These are phyloP conservation scores for Drosophila melanica DNA, from an alignment of 1,140 invertebrate species.

Conservation along the genomic window DNA sequence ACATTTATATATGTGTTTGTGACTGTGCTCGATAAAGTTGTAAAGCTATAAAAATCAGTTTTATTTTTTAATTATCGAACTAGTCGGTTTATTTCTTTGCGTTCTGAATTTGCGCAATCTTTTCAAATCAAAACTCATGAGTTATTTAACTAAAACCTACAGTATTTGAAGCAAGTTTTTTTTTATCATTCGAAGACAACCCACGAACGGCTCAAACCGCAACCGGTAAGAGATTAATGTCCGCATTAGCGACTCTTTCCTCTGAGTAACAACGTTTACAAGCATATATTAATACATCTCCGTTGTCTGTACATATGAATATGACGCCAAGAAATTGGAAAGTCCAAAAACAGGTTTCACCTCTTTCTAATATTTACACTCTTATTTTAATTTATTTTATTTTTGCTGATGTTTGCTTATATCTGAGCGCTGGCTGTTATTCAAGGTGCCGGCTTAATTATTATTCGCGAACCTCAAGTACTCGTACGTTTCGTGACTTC, in stretches of 20 bases:
- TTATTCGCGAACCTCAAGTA: not conserved
- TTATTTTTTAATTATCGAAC: not conserved
- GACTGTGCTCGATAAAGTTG: not conserved
- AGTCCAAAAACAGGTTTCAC: constrained; percentile 39
- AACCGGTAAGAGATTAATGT: constrained; percentile 46
- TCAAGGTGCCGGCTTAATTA: constrained; percentile 9
- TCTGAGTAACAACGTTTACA: constrained; percentile 14
- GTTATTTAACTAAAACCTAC: not conserved
- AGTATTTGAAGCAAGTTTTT: constrained; percentile 22
- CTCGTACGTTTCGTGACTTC: constrained; percentile 2
- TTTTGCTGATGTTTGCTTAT: not conserved
- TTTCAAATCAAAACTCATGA: constrained; percentile 14
- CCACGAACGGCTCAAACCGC: constrained; percentile 3
- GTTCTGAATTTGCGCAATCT: constrained; percentile 3
- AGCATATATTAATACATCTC: constrained; percentile 16
- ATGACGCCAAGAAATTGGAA: constrained; percentile 38
- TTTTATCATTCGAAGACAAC: constrained; percentile 6
- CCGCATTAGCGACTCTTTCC: constrained; percentile 57
- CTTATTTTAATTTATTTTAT: constrained; percentile 21
- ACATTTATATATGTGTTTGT: not conserved
- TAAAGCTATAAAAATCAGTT: constrained; percentile 7
- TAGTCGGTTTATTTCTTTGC: not conserved
- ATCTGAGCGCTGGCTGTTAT: not conserved
- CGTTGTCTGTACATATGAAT: constrained; percentile 18
- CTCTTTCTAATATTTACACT: constrained; percentile 24